These are phyloP conservation scores for Ataeniobius toweri DNA, from an alignment of 2,797 vertebrate species.

Conservation along the genomic window DNA sequence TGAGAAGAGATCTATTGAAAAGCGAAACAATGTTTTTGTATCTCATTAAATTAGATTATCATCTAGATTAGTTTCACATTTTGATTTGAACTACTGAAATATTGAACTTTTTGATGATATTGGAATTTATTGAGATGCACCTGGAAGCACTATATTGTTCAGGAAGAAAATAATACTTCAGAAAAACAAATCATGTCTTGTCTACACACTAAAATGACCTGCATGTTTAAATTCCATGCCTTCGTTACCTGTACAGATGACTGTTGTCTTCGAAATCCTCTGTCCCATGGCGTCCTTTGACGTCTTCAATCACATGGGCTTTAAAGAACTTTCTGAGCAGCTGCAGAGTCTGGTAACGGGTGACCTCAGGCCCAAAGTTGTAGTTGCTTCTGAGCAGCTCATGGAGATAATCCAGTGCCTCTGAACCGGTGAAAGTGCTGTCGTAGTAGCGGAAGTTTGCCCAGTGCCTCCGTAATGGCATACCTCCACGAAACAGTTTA, in stretches of 20 bases:
- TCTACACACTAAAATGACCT: not conserved
- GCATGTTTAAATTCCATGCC: not conserved
- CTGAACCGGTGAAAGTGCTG: constrained; percentile 87
- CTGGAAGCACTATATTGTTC: not conserved
- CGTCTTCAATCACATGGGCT: constrained; percentile 94
- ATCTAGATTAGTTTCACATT: not conserved
- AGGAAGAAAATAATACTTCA: not conserved
- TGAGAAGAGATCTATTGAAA: not conserved
- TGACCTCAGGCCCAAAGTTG: constrained; percentile 95
- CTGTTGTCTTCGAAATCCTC: constrained; percentile 92
- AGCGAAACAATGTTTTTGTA: not conserved
- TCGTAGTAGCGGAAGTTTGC: constrained; percentile 90
- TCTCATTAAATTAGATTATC: not conserved
- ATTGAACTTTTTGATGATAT: not conserved
- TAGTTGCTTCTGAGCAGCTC: constrained; percentile 86
- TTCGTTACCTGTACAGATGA: constrained; percentile 87
- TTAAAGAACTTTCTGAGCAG: constrained; percentile 93
- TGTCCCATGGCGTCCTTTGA: constrained; percentile 92
- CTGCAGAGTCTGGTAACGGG: constrained; percentile 90
- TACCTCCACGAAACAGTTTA: constrained; percentile 88
- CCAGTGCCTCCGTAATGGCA: constrained; percentile 90
- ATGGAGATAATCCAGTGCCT: constrained; percentile 89
- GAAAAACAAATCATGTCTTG: not conserved
- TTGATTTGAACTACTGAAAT: too few species aligned
- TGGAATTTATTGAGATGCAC: not conserved